Evolutionary conservation across 2,113 vertebrate genomes (phyloP), one percentile per base, ranked within the genome.

Genomic region (Pagrus major): DNA sequence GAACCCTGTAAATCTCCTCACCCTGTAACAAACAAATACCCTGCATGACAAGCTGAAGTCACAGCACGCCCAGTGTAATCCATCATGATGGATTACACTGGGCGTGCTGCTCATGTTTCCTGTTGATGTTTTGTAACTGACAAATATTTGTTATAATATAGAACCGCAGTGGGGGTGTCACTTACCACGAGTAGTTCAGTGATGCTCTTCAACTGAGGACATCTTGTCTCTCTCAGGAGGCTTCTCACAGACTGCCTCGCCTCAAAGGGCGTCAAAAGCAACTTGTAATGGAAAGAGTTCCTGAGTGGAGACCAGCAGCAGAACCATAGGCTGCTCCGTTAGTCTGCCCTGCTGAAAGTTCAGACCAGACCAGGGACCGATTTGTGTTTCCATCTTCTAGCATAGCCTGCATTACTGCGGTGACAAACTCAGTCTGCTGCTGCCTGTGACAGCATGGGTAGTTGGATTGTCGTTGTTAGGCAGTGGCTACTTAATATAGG

Each of bases 41-140:
- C 25, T 31, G 29, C 3, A 27, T 54, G 6, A 69, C 33, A 21
- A 12, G 31, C 66, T 63, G 5, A 71, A 64, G 35, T 31, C 65
- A 67, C 33, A 41, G 65, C 74, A 52, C 65, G 59, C 27, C 71
- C 60, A 47, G 41, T 72, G 18, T 67, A 39, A 75, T 15, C 59
- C 23, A 52, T 33, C 25, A 6, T 47, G 80, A 56, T 60, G 58
- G 46, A 33, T 58, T 8, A n/a, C n/a, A 3, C 33, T 49, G 16
- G 27, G 23, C 51, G 25, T 67, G 35, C 23, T 11, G 7, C 4
- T 31, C 51, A 21, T 61, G 23, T 70, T 77, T 73, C 63, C 72
- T 80, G 41, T 31, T 35, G 41, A 70, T 60, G 29, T 35, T 74
- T 37, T 56, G 0, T 15, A 68, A 33, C 35, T 21, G 18, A 25